Evolutionary conservation across 2,113 vertebrate species (phyloP), one percentile per base, ranked within the genome.

Genomic region (Planiliza haematocheilus): DNA sequence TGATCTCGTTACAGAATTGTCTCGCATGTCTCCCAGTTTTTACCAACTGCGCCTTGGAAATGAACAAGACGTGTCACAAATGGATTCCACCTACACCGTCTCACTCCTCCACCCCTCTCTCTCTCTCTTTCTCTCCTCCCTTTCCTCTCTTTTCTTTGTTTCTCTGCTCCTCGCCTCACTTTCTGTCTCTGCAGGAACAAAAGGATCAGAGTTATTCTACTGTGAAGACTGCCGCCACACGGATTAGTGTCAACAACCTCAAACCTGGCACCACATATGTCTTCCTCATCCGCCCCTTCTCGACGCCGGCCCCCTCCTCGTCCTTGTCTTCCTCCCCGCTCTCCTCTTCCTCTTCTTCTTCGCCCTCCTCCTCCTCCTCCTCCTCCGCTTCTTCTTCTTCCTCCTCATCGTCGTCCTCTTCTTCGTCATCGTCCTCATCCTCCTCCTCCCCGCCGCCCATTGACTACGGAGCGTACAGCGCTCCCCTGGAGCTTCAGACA

Each of bases 131-230:
- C 10, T 37, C 49, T 39, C 16, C 51, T 20, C 17, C 51, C 36
- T 24, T 52, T 39, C 24, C 8, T 51, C 42, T 41, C 59, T 21
- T 13, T 3, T 12, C 16, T 42, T 46, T 21, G 13, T 72, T 21
- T 90, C 60, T 80, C 55, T 37, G 45, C n/a, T n/a, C n/a, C n/a
- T n/a, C n/a, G n/a, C 14, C 34, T 41, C 51, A 38, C 57, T 64
- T 21, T 65, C 17, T 60, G 60, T 63, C 67, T 75, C 58, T 34
- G 1, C 90, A 99, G 97, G 96, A 96, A 84, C 96, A 96, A 88
- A 98, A 95, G 80, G 97, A 98, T 81, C 96, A 97, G 79, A 95
- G 94, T 20, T 98, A 98, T 85, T 98, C 97, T 0, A 98, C 95
- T 0, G 95, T 98, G 86, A 98, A 96, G 90, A 98, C 97, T 0